Base-by-base conservation (phyloP, 2,888 invertebrate species). In the Teleogryllus oceanicus region DNA sequence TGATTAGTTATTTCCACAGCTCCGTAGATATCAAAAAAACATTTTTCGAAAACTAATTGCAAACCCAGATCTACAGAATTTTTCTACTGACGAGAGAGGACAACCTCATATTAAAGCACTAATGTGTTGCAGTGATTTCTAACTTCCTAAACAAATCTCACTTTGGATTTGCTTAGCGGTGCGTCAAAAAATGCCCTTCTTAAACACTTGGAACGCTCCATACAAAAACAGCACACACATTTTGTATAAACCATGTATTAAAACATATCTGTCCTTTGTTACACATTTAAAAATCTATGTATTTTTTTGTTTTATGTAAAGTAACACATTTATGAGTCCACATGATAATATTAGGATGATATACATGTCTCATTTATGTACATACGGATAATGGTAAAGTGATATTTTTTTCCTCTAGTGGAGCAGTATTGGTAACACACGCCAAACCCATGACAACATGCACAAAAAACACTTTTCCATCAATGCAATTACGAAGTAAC, bases 231-330 rank as follows among this genome's bases (percentile, higher is more conserved):
- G 20, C 24, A 76, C 76, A 62, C 21, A 20, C 49, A 74, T 82
- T 83, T 82, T 83, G 78, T 82, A 83, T 79, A 83, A 83, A 83
- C 83, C 83, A 83, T 83, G 83, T 83, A 83, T 83, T 83, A 83
- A 83, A 83, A 83, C 83, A 83, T 83, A 83, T 83, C 80, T 81
- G 78, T 81, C 78, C 81, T 81, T 81, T 82, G 80, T 82, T 82
- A 81, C 79, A 82, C 80, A 80, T 81, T 81, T 81, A 80, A 80
- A 82, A 82, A 81, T 80, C 81, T 82, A 82, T 82, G 80, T 76
- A 78, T 80, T 76, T 37, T 24, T 79, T 78, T 78, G 75, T 75
- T 77, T 77, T 50, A n/a, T 77, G 77, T 77, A 80, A 80, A 76
- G 51, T 80, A 80, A 80, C 77, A 80, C 76, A 78, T 78, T 76